Evolutionary conservation across 2,113 vertebrate genomes (phyloP).

Genomic region (Tursiops truncatus): DNA sequence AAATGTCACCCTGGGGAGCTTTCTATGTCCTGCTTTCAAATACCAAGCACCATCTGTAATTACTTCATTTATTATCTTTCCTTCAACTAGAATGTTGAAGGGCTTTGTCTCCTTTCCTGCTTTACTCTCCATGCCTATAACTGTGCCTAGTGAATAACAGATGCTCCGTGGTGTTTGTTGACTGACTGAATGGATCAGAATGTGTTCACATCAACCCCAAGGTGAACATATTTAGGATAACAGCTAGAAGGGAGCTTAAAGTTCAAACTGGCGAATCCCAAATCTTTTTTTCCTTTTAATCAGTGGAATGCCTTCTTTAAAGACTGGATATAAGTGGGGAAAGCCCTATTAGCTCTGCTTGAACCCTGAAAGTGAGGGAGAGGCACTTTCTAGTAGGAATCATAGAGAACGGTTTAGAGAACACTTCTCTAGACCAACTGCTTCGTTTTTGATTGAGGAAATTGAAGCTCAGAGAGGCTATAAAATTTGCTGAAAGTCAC

Average conservation of each 20-base stretch:
- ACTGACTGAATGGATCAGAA: not conserved
- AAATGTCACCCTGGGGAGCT: not conserved
- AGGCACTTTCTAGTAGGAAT: not conserved
- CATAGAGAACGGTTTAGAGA: not conserved
- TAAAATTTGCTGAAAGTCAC: not conserved
- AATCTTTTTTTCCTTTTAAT: not conserved
- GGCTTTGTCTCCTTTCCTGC: not conserved
- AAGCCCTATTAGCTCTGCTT: not conserved
- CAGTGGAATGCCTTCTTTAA: not conserved
- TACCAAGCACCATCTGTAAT: not conserved
- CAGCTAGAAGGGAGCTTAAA: not conserved
- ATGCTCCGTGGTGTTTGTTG: not conserved
- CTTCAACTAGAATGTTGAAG: not conserved
- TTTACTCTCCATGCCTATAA: not conserved
- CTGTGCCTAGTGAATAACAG: not conserved
- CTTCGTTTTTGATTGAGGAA: constrained; percentile 18
- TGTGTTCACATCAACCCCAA: not conserved
- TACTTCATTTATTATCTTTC: not conserved
- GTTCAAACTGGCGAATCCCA: not conserved
- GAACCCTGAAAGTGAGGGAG: not conserved
- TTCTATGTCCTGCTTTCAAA: not conserved
- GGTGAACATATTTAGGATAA: not conserved
- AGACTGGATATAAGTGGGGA: not conserved
- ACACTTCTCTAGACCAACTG: not conserved
- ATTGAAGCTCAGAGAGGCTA: not conserved